phyloP scores from a whole-genome alignment of 2,888 invertebrate species.

The Lysandra bellargus region DNA sequence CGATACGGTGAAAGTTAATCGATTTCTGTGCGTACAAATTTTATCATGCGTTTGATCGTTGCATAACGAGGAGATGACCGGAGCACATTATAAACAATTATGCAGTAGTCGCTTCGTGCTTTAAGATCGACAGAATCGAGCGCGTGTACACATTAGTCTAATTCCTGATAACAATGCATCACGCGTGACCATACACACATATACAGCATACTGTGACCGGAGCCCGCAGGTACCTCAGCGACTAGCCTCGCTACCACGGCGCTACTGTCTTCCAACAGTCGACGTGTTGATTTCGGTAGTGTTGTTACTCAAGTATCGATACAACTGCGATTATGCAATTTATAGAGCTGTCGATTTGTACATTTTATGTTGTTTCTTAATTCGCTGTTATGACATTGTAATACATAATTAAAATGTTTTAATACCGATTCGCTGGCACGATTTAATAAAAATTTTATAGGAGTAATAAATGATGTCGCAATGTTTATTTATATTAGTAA shows the following conservation, averaged over 20 bases:
- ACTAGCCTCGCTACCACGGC: conserved; percentile 7
- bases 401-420: not conserved
- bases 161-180: not conserved
- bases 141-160: not conserved
- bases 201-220: not conserved
- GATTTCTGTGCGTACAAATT: conserved; percentile 56
- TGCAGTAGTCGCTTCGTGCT: not conserved
- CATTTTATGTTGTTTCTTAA: not conserved
- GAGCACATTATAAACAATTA: not conserved
- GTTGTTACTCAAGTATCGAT: conserved; percentile 5
- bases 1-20: conserved; percentile 66
- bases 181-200: no score
- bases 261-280: not conserved
- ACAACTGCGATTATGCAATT: not conserved
- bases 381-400: conserved; percentile 21
- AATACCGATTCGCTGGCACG: not conserved
- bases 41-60: conserved; percentile 52
- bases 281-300: not conserved
- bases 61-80: conserved; percentile 46
- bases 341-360: not conserved
- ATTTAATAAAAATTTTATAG: not conserved
- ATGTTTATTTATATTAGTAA: not conserved
- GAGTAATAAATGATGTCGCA: not conserved
- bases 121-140: not conserved
- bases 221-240: not conserved